Conservation (phyloP, 1,140 invertebrate genomes). For the Anastatus disparis region DNA sequence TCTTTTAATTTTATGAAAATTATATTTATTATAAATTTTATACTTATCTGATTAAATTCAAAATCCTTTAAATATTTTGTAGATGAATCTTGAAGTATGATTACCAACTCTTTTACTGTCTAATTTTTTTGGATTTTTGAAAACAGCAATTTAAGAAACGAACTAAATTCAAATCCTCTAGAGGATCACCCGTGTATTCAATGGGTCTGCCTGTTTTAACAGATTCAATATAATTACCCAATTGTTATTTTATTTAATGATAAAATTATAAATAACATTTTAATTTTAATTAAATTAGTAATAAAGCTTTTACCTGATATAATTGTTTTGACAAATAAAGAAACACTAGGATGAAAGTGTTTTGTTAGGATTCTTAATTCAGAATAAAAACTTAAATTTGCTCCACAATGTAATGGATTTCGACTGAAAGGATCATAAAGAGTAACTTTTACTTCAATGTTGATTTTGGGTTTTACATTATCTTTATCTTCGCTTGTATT, state of each 20-base stretch:
- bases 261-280: constrained; percentile 1
- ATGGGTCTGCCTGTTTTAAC: constrained; percentile 73
- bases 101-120: constrained; percentile 57
- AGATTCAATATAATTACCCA: constrained; percentile 32
- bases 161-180: constrained; percentile 90
- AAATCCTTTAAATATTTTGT: no score
- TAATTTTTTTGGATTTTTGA: constrained; percentile 92
- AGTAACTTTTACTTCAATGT: constrained; percentile 46
- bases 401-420: constrained; percentile 87
- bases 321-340: constrained; percentile 87
- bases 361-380: constrained; percentile 78
- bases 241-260: neutral
- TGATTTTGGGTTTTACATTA: constrained; percentile 40
- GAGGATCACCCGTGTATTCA: constrained; percentile 89
- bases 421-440: constrained; percentile 79
- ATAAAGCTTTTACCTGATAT: constrained; percentile 71
- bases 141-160: constrained; percentile 92
- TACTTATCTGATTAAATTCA: no score
- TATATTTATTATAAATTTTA: no score
- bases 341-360: constrained; percentile 93
- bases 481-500: constrained; percentile 43
- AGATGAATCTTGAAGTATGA: no score
- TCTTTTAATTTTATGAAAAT: no score
- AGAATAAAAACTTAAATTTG: constrained; percentile 73
- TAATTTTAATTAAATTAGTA: neutral